These are phyloP conservation scores for Mamestra brassicae DNA, from an alignment of 2,888 invertebrate species.

Conservation along the genomic window DNA sequence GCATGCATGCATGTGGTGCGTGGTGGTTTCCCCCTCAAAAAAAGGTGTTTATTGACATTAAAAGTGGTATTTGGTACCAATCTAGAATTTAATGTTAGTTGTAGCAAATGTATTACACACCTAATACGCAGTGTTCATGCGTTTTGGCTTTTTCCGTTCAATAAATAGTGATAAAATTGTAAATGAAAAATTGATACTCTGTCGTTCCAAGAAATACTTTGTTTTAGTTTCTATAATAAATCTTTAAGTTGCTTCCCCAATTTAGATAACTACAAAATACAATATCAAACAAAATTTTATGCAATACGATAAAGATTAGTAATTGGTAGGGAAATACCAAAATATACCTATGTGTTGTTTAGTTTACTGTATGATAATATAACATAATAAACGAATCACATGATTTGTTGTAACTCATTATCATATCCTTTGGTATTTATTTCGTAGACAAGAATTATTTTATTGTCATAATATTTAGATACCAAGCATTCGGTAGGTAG, in stretches of 20 bases:
- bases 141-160: constrained; percentile 4
- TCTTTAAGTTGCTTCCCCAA: constrained; percentile 21
- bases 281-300: constrained; percentile 8
- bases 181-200: not conserved
- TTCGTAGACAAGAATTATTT: not conserved
- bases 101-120: not conserved
- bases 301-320: constrained; percentile 28
- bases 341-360: constrained; percentile 30
- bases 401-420: constrained; percentile 18
- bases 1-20: too few species aligned
- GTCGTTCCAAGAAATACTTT: constrained; percentile 22
- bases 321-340: constrained; percentile 23
- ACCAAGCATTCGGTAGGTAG: too few species aligned
- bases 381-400: constrained; percentile 39
- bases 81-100: too few species aligned
- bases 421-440: constrained; percentile 8
- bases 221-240: constrained; percentile 17
- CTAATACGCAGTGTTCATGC: not conserved
- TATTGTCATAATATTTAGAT: constrained; percentile 11
- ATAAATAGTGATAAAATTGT: constrained; percentile 15
- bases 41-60: too few species aligned
- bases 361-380: constrained; percentile 41
- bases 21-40: too few species aligned
- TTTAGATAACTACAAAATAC: constrained; percentile 39
- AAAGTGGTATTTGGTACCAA: too few species aligned